Base-by-base conservation (phyloP, 2,113 vertebrate genomes). In the Lipophrys pholis region DNA sequence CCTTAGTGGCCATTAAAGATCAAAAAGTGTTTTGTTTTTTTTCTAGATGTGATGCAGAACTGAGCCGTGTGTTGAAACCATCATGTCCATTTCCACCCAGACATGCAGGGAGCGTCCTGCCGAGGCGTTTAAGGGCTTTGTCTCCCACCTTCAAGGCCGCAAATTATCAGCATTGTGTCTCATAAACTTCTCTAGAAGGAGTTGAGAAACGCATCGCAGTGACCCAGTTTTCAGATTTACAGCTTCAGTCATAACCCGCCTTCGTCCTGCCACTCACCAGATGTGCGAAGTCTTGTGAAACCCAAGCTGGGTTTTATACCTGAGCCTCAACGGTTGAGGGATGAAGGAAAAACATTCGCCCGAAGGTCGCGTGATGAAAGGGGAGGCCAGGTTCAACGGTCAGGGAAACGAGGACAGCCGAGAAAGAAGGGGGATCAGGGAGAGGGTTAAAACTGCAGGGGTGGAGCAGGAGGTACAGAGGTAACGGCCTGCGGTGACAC, bases 231-330 rank as follows among this genome's bases (percentile, higher is more conserved):
- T 53, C 45, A 56, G 45, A 76, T 85, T 81, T 80, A 78, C 72
- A 62, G 11, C 82, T 52, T 7, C 61, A 56, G 63, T 11, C 38
- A 1, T 67, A 61, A 72, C 68, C 59, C 41, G 10, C 69, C 56
- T 80, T 73, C 36, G 80, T 69, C 46, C 46, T 41, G 3, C 43
- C 40, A 11, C 54, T 51, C 14, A 39, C 57, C 88, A 89, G 81
- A 92, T 89, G 88, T 89, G 78, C 8, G 8, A 41, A n/a, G 65
- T 53, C 40, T 58, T 5, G 51, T 89, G 77, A 90, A 92, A 91
- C 74, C 39, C 21, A 53, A 85, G 42, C 82, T 78, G 11, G 11
- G 16, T 17, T 85, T 78, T 57, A 73, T 72, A 65, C 55, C 12
- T 61, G 42, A 11, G 11, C 36, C 52, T 58, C 35, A 69, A 40